A percentile compares a stretch with the other conserved stretches of the same genome.
These are phyloP conservation scores for Saccostrea echinata DNA, from an alignment of 1,140 invertebrate species.

Conservation along the genomic window DNA sequence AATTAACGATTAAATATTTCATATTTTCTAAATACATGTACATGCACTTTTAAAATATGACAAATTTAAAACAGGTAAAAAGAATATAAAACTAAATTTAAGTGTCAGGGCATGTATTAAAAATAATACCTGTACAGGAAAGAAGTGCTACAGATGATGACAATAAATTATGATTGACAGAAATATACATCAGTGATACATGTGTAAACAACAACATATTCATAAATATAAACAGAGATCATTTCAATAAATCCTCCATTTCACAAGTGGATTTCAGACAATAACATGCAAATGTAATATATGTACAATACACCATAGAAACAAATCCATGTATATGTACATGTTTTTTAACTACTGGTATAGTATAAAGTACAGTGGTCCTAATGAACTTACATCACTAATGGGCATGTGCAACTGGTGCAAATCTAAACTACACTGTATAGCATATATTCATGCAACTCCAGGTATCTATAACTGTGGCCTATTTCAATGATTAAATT, in stretches of 20 bases:
- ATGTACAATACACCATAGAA: background rate
- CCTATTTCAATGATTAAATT: no score
- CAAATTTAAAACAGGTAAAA: background rate
- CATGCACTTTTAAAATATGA: background rate
- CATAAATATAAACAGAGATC: conserved; percentile 25
- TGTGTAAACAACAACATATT: conserved; percentile 16
- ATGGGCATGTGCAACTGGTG: no score
- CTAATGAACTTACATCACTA: no score
- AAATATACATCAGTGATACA: background rate
- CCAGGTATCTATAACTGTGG: no score
- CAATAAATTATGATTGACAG: background rate
- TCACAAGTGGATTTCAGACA: background rate
- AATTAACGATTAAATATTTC: no score
- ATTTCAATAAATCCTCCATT: background rate
- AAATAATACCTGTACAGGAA: background rate
- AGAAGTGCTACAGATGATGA: background rate
- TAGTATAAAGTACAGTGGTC: no score
- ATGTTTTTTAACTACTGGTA: no score
- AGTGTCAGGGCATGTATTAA: conserved; percentile 2
- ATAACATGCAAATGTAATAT: background rate
- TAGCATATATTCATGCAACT: no score
- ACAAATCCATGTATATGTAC: background rate
- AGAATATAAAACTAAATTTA: conserved; percentile 1
- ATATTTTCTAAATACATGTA: background rate
- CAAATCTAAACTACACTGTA: no score